Evolutionary conservation across 2,797 vertebrate species (phyloP).

Genomic region (Pangasius larnaudii): DNA sequence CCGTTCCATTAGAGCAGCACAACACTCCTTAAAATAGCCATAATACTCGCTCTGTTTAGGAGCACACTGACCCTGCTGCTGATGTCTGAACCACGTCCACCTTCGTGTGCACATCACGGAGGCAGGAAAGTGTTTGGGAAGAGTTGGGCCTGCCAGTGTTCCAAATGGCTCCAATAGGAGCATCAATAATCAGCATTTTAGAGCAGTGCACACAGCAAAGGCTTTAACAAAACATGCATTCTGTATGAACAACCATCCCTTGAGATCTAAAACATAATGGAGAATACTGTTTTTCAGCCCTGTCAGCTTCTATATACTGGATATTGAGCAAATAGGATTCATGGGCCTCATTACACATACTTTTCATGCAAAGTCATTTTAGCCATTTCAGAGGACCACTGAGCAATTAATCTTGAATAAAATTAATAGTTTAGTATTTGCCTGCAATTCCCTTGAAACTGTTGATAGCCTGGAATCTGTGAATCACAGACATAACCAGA

Average conservation of each 20-base stretch:
- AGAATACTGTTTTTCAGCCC: constrained; percentile 6
- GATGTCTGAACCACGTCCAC: constrained; percentile 59
- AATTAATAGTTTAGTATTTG: neutral
- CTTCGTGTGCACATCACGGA: constrained; percentile 41
- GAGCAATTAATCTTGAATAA: neutral
- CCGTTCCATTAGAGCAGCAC: constrained; percentile 65
- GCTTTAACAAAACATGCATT: constrained; percentile 23
- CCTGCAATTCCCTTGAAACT: neutral
- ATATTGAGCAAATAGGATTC: neutral
- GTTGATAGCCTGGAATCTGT: neutral
- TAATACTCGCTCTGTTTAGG: constrained; percentile 63
- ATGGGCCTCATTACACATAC: neutral
- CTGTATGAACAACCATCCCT: constrained; percentile 29
- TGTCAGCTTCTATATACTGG: constrained; percentile 6
- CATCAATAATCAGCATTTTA: constrained; percentile 9
- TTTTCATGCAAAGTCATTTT: neutral
- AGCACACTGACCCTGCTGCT: constrained; percentile 56
- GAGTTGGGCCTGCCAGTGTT: neutral
- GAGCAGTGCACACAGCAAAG: constrained; percentile 4
- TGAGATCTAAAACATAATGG: constrained; percentile 23
- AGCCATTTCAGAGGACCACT: neutral
- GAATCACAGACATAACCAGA: neutral
- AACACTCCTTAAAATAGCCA: constrained; percentile 58
- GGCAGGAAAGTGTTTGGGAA: constrained; percentile 35
- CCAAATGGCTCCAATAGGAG: neutral